Conservation (phyloP, 2,888 invertebrate species). For the Ectemnius lituratus region DNA sequence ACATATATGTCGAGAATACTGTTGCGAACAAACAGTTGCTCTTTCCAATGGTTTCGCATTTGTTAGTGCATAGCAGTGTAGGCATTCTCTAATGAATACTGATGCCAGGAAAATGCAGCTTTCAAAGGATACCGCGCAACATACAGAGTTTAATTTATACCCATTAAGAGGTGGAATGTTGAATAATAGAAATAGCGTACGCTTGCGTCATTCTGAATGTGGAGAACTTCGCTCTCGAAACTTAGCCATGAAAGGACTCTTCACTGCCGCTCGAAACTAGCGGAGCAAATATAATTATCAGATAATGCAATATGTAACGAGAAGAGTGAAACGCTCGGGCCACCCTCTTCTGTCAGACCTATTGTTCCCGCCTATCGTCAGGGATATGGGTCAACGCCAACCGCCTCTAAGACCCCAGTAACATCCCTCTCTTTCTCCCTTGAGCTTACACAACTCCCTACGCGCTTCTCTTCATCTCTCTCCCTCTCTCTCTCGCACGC, state of each 20-base stretch:
- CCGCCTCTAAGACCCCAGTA: constrained; percentile 11
- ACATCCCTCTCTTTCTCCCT: too few species aligned
- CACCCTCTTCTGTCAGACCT: not conserved
- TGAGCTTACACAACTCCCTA: too few species aligned
- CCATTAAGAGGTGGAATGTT: not conserved
- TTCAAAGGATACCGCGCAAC: not conserved
- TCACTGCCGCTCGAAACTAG: not conserved
- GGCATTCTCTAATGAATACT: too few species aligned
- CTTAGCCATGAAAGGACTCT: not conserved
- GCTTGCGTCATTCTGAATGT: not conserved
- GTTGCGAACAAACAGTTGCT: too few species aligned
- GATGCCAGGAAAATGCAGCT: too few species aligned
- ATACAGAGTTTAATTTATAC: not conserved
- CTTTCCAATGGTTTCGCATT: too few species aligned
- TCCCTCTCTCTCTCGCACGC: too few species aligned
- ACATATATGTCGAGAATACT: too few species aligned
- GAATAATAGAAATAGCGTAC: not conserved
- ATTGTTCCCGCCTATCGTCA: constrained; percentile 19
- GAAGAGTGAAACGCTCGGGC: constrained; percentile 9
- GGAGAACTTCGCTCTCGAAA: constrained; percentile 7
- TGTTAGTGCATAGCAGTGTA: not conserved
- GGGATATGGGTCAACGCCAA: constrained; percentile 41
- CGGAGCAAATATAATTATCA: constrained; percentile 34
- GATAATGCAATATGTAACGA: constrained; percentile 21
- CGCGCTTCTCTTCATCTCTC: too few species aligned